Evolutionary conservation across 23 tunicate genomes (phyloP), one percentile per base, ranked within the genome.

Genomic region (Halocynthia roretzi): DNA sequence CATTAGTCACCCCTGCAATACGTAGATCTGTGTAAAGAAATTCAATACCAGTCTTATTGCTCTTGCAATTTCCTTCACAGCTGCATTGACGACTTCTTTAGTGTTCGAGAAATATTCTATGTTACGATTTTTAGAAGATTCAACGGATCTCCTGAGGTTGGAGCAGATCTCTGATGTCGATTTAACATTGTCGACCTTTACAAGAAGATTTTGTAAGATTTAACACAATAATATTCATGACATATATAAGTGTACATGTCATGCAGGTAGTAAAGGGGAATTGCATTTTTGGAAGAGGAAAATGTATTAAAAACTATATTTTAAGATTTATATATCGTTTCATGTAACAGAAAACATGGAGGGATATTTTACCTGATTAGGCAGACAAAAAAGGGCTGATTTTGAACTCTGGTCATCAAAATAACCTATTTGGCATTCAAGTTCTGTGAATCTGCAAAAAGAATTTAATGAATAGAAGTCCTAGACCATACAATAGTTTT

Each of bases 341-440:
- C 44, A 31, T 31, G 44, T 31, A 31, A 31, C 44, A 31, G 44
- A 31, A 31, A 31, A 31, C 44, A 31, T 31, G 44, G 44, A 31
- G 44, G 44, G 44, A 31, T 31, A 31, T 31, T 67, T 75, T 53
- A 21, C 20, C 67, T 69, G 22, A 77, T 85, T 80, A 51, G 31
- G 31, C 31, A 85, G 58, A 72, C 77, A 85, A 67, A 85, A 79
- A 40, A 78, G 52, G 6, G 68, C 21, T 17, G 84, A 65, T 56
- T 85, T 85, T 50, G 80, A 85, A 61, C 72, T 72, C 20, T 75
- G 54, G 15, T 40, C 54, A 14, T 80, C 55, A 49, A 72, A 80
- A 54, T 68, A 68, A 54, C 70, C 80, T 72, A 77, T 75, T 55
- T 80, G 56, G n/a, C 68, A 80, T 65, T 85, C 90, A 7, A 55